Percentiles rank a stretch among this genome's conserved stretches.
Conservation (phyloP, 37 sponge, comb jelly and placozoan genomes). For the Beroe ovata region DNA sequence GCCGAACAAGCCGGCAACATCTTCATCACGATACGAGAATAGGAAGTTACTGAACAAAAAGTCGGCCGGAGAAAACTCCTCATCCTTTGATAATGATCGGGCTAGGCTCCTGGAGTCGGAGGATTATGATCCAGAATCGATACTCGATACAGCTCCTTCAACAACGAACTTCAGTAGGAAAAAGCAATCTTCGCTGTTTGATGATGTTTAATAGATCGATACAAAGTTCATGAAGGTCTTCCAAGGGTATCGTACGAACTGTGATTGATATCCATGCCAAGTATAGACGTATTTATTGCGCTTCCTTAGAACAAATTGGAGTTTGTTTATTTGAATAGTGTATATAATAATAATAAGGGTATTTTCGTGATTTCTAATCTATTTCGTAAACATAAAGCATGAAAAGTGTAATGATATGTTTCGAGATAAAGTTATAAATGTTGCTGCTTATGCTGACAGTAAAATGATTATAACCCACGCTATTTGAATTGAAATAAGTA, state of each 20-base stretch:
- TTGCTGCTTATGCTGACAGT: not conserved
- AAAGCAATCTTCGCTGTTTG: not conserved
- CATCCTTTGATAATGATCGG: slow-evolving; percentile 8
- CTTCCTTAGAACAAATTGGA: too few relatives aligned
- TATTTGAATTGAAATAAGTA: too few relatives aligned
- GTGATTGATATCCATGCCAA: too few relatives aligned
- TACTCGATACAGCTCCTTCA: slow-evolving; percentile 36
- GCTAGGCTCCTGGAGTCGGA: slow-evolving; percentile 28
- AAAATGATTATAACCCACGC: too few relatives aligned
- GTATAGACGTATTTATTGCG: too few relatives aligned
- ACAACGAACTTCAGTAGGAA: not conserved
- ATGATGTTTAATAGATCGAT: slow-evolving; percentile 26
- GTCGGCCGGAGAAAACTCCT: not conserved
- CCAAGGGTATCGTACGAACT: too few relatives aligned
- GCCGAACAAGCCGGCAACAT: not conserved
- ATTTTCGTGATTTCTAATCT: not conserved
- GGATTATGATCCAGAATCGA: slow-evolving; percentile 26
- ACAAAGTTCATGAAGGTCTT: too few relatives aligned
- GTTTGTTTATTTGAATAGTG: too few relatives aligned
- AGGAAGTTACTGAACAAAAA: slow-evolving; percentile 1
- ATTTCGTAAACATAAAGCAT: not conserved
- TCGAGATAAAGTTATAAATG: not conserved
- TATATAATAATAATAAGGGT: not conserved
- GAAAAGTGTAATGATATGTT: not conserved
- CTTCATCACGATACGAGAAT: not conserved